Evolutionary conservation across 1,140 invertebrate genomes (phyloP).

Genomic region (Reticulitermes speratus): DNA sequence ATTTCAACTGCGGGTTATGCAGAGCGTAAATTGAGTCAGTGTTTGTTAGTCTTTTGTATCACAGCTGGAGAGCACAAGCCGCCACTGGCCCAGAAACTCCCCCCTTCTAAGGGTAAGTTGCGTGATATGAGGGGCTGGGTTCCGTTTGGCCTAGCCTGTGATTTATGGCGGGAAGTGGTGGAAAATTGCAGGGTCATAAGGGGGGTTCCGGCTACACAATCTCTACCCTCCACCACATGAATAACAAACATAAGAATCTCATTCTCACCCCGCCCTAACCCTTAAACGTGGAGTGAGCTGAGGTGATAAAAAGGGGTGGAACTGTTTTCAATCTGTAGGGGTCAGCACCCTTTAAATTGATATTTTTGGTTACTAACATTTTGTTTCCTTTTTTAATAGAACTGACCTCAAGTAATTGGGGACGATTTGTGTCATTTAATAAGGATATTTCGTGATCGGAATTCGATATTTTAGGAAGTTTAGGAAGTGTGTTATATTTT

Average conservation of each 20-base stretch:
- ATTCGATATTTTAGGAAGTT: too few species aligned
- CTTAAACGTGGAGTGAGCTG: neutral
- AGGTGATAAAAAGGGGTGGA: neutral
- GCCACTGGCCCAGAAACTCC: neutral
- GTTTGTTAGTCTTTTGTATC: too few species aligned
- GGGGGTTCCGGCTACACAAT: neutral
- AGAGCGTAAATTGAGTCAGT: too few species aligned
- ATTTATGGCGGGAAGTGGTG: slow-evolving; percentile 26
- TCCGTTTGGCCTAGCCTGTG: neutral
- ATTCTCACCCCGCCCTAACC: slow-evolving; percentile 4
- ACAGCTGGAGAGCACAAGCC: neutral
- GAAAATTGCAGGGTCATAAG: slow-evolving; percentile 19
- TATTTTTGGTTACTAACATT: neutral
- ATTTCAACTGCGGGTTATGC: too few species aligned
- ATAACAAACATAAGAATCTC: slow-evolving; percentile 27
- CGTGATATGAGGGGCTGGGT: slow-evolving; percentile 17
- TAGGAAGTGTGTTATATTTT: too few species aligned
- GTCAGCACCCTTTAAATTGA: neutral
- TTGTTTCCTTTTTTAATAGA: too few species aligned
- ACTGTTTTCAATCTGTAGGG: too few species aligned
- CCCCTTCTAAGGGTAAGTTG: neutral
- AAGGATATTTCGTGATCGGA: too few species aligned
- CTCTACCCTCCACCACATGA: neutral
- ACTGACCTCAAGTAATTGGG: too few species aligned
- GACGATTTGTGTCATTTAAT: too few species aligned